phyloP scores from a whole-genome alignment of 2,888 invertebrate species.

The Metalampra italica region DNA sequence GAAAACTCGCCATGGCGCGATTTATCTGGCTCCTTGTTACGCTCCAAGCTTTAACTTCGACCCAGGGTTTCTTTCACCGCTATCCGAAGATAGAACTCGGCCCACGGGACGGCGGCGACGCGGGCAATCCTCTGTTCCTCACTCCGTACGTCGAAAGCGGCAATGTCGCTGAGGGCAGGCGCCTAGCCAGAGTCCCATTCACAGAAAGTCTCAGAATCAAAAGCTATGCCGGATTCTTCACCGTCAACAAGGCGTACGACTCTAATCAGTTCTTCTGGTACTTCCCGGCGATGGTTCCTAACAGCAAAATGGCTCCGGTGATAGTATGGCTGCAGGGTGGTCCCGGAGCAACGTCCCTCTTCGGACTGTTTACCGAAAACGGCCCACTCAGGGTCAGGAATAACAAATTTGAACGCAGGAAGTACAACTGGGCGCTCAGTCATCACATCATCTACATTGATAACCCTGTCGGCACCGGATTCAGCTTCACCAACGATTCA shows the following conservation, averaged over 20 bases:
- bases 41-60: constrained; percentile 32
- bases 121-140: constrained; percentile 83
- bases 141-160: constrained; percentile 86
- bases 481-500: constrained; percentile 89
- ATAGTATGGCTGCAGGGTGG: constrained; percentile 93
- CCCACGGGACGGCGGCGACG: constrained; percentile 47
- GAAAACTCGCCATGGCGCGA: constrained; percentile 32
- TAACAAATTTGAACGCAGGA: constrained; percentile 75
- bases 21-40: constrained; percentile 28
- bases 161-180: constrained; percentile 81
- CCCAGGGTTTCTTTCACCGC: constrained; percentile 45
- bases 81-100: constrained; percentile 55
- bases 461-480: constrained; percentile 95
- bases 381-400: constrained; percentile 80
- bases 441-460: constrained; percentile 93
- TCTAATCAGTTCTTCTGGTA: constrained; percentile 96
- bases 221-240: constrained; percentile 90
- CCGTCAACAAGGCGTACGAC: constrained; percentile 86
- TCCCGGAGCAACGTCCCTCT: constrained; percentile 88
- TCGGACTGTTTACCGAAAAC: constrained; percentile 90
- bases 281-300: constrained; percentile 84
- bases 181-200: constrained; percentile 75
- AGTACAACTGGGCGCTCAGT: constrained; percentile 88
- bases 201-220: constrained; percentile 78
- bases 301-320: constrained; percentile 81